Base-by-base conservation (phyloP, 2,888 invertebrate genomes). In the Pharmacophagus antenor region DNA sequence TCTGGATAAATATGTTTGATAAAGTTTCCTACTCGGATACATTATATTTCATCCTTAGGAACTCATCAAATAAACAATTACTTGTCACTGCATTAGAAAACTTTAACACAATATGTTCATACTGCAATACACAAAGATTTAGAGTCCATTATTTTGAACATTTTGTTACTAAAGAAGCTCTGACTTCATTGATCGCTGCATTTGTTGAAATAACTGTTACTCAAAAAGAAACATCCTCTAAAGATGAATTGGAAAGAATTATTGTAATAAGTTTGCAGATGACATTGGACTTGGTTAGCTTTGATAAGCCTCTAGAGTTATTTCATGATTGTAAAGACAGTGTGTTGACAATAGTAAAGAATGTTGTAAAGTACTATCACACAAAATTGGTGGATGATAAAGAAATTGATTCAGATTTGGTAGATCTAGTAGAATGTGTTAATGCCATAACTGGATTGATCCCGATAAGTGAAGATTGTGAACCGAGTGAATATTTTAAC, bases 31-130 rank as follows among this genome's bases (percentile, higher is more conserved):
- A 93, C 63, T 85, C 93, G 0, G 85, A 92, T 8, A 42, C 50
- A 4, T 37, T 60, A 20, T 51, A 56, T 51, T 60, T 56, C 46
- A 60, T 60, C 20, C 60, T 60, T 8, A 59, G 91, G 58, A 96
- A 95, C 79, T 96, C 96, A 0, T 93, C 93, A 12, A 95, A 94
- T 74, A 89, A 86, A 66, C 91, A 92, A 18, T 80, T 95, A 1
- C 70, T 94, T 10, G 70, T 88, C 2, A 91, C 91, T 57, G 89
- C 93, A 0, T 79, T 94, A 49, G 93, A 94, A 71, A 92, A 93
- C 44, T 77, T 93, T 5, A 93, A 93, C 70, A 92, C 92, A 25
- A 74, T 93, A 8, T 89, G 91, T 69, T 86, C 91, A 52, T 81
- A 82, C 62, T 84, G 85, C 58, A 85, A 88, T 54, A 75, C 71